phyloP scores from a whole-genome alignment of 2,797 vertebrate genomes.

The Anguilla marmorata region DNA sequence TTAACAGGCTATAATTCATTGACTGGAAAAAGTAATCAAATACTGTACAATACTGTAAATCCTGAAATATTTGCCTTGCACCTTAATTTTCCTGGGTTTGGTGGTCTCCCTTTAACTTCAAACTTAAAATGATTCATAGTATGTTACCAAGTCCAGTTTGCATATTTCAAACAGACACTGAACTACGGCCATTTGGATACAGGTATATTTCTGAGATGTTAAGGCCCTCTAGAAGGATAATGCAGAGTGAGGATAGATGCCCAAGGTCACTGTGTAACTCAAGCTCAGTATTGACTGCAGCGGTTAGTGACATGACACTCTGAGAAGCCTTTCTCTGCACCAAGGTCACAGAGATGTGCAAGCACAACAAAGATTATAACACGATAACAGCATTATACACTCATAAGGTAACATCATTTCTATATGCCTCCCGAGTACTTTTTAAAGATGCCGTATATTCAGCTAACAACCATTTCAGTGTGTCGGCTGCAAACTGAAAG shows the following conservation, averaged over 20 bases:
- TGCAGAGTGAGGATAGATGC: neutral
- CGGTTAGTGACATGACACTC: neutral
- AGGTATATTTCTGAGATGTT: neutral
- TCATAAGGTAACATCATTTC: neutral
- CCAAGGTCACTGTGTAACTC: neutral
- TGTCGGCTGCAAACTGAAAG: neutral
- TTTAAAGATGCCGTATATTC: neutral
- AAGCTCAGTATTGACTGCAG: neutral
- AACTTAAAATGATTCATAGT: neutral
- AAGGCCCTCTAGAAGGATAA: neutral
- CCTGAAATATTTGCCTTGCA: neutral
- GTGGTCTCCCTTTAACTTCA: neutral
- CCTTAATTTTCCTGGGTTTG: neutral
- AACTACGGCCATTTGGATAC: neutral
- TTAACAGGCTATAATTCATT: neutral
- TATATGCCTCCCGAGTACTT: neutral
- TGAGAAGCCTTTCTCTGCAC: neutral
- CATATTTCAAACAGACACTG: neutral
- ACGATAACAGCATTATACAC: neutral
- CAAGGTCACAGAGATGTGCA: conserved; percentile 4
- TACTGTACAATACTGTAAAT: neutral
- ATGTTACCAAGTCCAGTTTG: neutral
- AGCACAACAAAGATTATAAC: neutral
- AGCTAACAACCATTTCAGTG: neutral
- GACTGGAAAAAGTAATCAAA: neutral